Evolutionary conservation across 2,888 invertebrate genomes (phyloP).

Genomic region (Sicus ferrugineus): DNA sequence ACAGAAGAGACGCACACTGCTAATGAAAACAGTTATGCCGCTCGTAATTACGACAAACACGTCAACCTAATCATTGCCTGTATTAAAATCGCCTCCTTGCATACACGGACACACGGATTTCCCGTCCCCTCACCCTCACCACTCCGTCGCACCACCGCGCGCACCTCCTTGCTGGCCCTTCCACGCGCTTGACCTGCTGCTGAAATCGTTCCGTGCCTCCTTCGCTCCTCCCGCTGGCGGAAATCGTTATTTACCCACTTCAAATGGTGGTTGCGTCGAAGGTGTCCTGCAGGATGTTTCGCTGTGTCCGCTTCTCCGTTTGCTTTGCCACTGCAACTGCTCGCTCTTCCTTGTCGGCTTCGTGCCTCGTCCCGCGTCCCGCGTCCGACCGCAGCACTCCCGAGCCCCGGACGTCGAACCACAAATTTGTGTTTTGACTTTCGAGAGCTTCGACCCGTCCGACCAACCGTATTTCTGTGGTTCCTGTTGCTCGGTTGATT

Average conservation of each 20-base stretch:
- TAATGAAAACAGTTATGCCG: not conserved
- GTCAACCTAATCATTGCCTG: constrained; percentile 60
- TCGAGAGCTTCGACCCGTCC: constrained; percentile 48
- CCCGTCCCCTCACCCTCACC: not conserved
- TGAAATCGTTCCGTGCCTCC: not conserved
- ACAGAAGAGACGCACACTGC: not conserved
- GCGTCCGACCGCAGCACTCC: not conserved
- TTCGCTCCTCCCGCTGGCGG: constrained; percentile 20
- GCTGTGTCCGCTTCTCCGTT: constrained; percentile 23
- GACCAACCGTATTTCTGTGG: constrained; percentile 54
- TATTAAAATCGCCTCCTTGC: constrained; percentile 43
- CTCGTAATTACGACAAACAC: constrained; percentile 60
- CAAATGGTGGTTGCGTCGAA: constrained; percentile 34
- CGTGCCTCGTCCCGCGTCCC: not conserved
- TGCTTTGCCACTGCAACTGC: not conserved
- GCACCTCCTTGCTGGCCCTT: constrained; percentile 23
- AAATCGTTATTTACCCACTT: constrained; percentile 37
- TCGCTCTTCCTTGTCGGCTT: not conserved
- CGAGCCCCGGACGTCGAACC: constrained; percentile 44
- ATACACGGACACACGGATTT: constrained; percentile 3
- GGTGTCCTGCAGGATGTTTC: constrained; percentile 31
- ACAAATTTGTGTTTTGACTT: constrained; percentile 62
- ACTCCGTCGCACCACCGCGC: not conserved
- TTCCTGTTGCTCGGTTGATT: constrained; percentile 41
- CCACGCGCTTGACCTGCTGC: no score